Percentiles rank a stretch among this genome's conserved stretches.
Evolutionary conservation across 2,888 invertebrate genomes (phyloP).

Genomic region (Sepiola atlantica): DNA sequence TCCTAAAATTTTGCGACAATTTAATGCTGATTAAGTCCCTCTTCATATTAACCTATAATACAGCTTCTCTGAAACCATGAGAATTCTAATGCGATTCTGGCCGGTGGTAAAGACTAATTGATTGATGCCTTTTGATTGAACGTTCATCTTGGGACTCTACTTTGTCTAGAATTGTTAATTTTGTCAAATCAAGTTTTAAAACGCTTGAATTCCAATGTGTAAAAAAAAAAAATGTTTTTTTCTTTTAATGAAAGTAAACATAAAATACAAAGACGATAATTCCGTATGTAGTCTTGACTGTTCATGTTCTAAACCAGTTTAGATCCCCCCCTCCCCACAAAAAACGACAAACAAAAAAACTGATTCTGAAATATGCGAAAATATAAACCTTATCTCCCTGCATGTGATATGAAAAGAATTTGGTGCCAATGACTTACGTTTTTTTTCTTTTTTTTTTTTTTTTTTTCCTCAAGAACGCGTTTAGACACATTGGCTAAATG

Average conservation of each 20-base stretch:
- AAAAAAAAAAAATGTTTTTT: background rate
- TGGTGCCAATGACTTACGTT: background rate
- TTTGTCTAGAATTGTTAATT: background rate
- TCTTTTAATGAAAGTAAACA: background rate
- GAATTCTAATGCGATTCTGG: no score
- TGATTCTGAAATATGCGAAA: background rate
- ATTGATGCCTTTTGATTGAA: no score
- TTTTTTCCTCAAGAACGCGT: no score
- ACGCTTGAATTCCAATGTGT: background rate
- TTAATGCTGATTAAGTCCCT: no score
- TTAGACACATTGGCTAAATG: background rate
- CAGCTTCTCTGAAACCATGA: no score
- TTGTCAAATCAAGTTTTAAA: background rate
- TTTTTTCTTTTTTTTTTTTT: no score
- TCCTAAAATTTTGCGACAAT: no score
- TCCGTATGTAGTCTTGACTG: background rate
- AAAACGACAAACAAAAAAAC: background rate
- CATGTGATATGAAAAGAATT: background rate
- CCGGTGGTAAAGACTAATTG: no score
- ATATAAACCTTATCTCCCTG: background rate
- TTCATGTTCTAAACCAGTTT: background rate
- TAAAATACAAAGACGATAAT: background rate
- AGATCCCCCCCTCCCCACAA: background rate
- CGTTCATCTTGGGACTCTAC: background rate
- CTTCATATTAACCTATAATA: no score